Base-by-base conservation (phyloP, 2,797 vertebrate genomes). In the Decapterus maruadsi region DNA sequence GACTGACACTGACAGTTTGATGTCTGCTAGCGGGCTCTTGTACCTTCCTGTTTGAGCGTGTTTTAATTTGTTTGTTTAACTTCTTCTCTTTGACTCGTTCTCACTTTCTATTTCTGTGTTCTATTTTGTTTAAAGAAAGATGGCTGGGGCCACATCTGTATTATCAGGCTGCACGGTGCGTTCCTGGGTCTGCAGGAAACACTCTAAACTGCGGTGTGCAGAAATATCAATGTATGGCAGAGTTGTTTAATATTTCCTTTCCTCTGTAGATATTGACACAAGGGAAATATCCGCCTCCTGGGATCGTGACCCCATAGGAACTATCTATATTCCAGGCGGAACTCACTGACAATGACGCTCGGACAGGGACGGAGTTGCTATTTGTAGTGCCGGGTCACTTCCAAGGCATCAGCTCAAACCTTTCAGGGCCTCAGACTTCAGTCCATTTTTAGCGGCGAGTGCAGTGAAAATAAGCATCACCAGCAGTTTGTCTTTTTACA, bases 401-500 rank as follows among this genome's bases (percentile, higher is more conserved):
- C 94, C 90, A 85, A 93, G 91, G 89, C 85, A 87, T 85, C 86
- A 77, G 90, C 84, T 93, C 54, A 78, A 88, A 86, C 86, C 86
- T 93, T 83, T 81, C 62, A 50, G 84, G 84, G 80, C 81, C 93
- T 91, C 94, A 92, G 93, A 84, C 83, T 90, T 93, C 86, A 87
- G 92, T 91, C 94, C 95, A 95, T 95, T 95, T 96, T 96, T 96
- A 96, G 96, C 91, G 94, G 84, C 84, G 82, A 92, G 89, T 85
- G 90, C 94, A 95, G 83, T 93, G 94, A 96, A 96, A 96, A 96
- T 93, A 96, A 96, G 93, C 95, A 92, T 91, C 92, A 83, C 56
- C 90, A 90, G 91, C 86, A 72, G 83, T 95, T 95, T 95, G 78
- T 93, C 89, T 93, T 90, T 91, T 93, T 93, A 86, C 87, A 91